Evolutionary conservation across 1,140 invertebrate species (phyloP), one percentile per base, ranked within the genome.

Genomic region (Bicyclus anynana): DNA sequence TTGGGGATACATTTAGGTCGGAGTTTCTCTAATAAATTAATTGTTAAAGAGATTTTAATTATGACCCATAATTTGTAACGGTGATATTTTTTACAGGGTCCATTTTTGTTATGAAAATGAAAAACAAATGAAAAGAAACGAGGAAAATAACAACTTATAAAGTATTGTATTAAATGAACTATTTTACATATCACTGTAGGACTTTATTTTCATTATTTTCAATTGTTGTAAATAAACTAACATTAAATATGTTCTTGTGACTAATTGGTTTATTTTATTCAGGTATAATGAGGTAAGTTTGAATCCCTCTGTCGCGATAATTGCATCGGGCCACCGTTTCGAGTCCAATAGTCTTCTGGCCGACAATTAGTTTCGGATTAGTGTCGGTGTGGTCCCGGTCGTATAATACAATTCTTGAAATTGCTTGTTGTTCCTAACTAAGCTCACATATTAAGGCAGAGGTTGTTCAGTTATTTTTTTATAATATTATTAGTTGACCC

Each of bases 1-100:
- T 70, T 74, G 68, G 71, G 26, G 46, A 52, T 47, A 47, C 21
- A 13, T 47, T 47, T 47, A 16, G 23, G 12, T 47, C 5, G 44
- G 12, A 38, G 12, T 1, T 40, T n/a, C 18, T 21, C 18, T 10
- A 21, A 44, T 20, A 20, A 44, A 44, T 44, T 20, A 21, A 23
- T 10, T 44, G 9, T 20, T n/a, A 16, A 44, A 21, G 12, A 5
- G 18, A 2, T 44, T 21, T 20, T 21, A 21, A 44, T 21, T 44
- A 44, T 10, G 7, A 1, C 3, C 12, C 7, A 33, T 33, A 33
- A 33, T 33, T 33, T 33, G 4, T 12, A 33, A 2, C 29, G n/a
- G 29, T 3, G 10, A 33, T 3, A 33, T 33, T 33, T 33, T n/a
- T n/a, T n/a, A n/a, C n/a, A n/a, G n/a, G n/a, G n/a, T n/a, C n/a